phyloP scores from a whole-genome alignment of 2,888 invertebrate genomes.

The Vesta saturnalis region DNA sequence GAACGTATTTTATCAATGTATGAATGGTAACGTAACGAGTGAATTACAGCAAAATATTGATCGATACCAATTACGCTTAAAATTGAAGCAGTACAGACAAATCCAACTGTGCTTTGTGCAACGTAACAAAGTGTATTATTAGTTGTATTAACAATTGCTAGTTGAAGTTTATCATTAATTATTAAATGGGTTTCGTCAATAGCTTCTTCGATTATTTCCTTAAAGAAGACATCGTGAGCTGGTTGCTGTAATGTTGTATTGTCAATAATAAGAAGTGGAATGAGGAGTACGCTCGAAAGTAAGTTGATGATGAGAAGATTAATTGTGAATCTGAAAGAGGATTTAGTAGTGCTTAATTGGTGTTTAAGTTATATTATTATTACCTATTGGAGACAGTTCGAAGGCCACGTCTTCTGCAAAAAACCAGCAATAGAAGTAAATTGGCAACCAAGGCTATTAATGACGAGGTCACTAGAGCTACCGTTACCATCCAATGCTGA shows the following conservation, averaged over 20 bases:
- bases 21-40: slow-evolving; percentile 71
- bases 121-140: slow-evolving; percentile 54
- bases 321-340: slow-evolving; percentile 63
- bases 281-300: slow-evolving; percentile 62
- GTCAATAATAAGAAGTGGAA: slow-evolving; percentile 66
- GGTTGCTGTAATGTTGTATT: slow-evolving; percentile 48
- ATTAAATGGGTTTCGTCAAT: not conserved
- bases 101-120: slow-evolving; percentile 71
- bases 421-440: slow-evolving; percentile 76
- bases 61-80: slow-evolving; percentile 73
- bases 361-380: slow-evolving; percentile 49
- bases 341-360: not conserved
- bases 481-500: slow-evolving; percentile 57
- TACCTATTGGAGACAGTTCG: slow-evolving; percentile 84
- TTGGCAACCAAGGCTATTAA: slow-evolving; percentile 76
- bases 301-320: slow-evolving; percentile 66
- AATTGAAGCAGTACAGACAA: slow-evolving; percentile 69
- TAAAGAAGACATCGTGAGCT: not conserved
- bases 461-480: slow-evolving; percentile 58
- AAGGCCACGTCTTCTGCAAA: slow-evolving; percentile 76
- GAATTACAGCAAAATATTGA: slow-evolving; percentile 73
- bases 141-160: not conserved
- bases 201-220: not conserved
- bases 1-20: slow-evolving; percentile 66
- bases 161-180: not conserved